Conservation (phyloP, 2,113 vertebrate genomes). For the Salvelinus fontinalis region DNA sequence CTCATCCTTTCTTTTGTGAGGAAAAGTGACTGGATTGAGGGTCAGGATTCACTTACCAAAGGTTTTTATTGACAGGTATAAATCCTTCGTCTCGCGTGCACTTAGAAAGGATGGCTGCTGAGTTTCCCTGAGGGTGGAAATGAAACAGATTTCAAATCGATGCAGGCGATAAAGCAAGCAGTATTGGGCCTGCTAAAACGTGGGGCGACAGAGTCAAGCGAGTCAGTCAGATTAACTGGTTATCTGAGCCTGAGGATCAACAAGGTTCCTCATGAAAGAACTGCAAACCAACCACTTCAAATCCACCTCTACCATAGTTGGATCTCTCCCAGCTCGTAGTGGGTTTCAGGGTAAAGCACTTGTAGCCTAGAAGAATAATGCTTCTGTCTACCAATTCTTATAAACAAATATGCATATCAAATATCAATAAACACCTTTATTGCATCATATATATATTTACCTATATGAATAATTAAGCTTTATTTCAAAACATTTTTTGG, state of each 20-base stretch:
- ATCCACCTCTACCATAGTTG: background rate
- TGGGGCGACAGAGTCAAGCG: conserved; percentile 53
- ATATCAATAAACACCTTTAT: conserved; percentile 22
- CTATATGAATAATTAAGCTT: conserved; percentile 41
- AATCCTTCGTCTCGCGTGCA: conserved; percentile 75
- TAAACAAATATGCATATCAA: background rate
- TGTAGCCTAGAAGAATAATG: background rate
- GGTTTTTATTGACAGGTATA: conserved; percentile 79
- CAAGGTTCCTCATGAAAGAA: conserved; percentile 16
- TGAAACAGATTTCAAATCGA: conserved; percentile 76
- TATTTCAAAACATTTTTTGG: conserved; percentile 2
- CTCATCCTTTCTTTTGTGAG: conserved; percentile 72
- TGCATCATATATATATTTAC: conserved; percentile 30
- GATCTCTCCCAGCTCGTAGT: background rate
- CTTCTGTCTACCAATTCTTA: background rate
- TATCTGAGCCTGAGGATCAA: conserved; percentile 36
- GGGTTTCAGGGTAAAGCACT: too few species aligned
- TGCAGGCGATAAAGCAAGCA: conserved; percentile 67
- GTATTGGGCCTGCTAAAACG: conserved; percentile 54
- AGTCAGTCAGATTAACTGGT: conserved; percentile 56
- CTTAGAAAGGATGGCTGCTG: conserved; percentile 72
- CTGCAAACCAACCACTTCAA: background rate
- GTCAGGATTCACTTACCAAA: conserved; percentile 80
- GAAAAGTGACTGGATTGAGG: conserved; percentile 74
- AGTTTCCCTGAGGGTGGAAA: conserved; percentile 73